A percentile compares a stretch with the other conserved stretches of the same genome.
Evolutionary conservation across 2,888 invertebrate species (phyloP).

Genomic region (Onchidella celtica): DNA sequence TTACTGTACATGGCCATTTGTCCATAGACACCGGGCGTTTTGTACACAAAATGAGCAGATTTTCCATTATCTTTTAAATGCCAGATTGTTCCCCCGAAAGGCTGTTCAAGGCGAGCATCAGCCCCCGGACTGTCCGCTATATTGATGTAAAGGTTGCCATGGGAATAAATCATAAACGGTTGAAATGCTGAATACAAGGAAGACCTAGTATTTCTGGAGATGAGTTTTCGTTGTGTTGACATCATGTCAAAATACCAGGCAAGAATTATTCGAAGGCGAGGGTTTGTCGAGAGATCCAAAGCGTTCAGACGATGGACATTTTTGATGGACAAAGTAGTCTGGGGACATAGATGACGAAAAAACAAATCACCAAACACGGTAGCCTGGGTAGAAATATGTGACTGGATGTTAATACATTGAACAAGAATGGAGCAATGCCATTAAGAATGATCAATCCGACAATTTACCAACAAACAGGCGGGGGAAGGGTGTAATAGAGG

Average conservation of each 20-base stretch:
- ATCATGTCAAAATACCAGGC: conserved; percentile 3
- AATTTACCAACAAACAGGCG: too few species aligned
- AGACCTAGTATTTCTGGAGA: too few species aligned
- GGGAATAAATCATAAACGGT: not conserved
- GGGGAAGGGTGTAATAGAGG: too few species aligned
- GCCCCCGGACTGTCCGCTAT: not conserved
- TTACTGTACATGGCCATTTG: not conserved
- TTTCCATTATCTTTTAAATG: not conserved
- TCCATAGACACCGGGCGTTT: not conserved
- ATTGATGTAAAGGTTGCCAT: conserved; percentile 1
- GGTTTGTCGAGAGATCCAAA: not conserved
- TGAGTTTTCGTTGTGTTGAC: too few species aligned
- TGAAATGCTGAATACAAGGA: too few species aligned
- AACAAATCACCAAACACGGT: too few species aligned
- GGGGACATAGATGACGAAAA: too few species aligned
- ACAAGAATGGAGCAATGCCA: too few species aligned
- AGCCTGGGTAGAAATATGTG: too few species aligned
- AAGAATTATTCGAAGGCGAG: not conserved
- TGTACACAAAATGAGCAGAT: not conserved
- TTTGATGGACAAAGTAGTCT: not conserved
- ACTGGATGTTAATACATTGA: too few species aligned
- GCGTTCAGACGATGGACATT: conserved; percentile 3
- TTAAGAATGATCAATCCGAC: too few species aligned
- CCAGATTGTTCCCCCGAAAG: not conserved
- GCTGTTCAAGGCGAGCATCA: not conserved